Conservation (phyloP, 1,140 invertebrate genomes). For the Aethina tumida region DNA sequence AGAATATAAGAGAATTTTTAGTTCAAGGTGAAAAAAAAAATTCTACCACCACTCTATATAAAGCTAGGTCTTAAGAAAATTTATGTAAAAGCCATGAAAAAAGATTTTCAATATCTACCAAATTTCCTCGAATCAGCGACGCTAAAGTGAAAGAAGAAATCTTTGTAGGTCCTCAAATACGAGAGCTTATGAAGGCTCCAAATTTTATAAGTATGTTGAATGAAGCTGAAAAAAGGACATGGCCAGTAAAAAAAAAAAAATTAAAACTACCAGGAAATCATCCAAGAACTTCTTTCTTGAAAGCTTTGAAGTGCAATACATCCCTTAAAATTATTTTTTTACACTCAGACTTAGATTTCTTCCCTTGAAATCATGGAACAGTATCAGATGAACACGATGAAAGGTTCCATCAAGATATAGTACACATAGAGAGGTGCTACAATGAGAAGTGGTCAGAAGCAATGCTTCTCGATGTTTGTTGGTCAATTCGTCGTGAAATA, state of each 20-base stretch:
- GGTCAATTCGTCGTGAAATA: too few relatives aligned
- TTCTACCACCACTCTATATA: too few relatives aligned
- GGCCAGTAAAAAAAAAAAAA: slow-evolving; percentile 24
- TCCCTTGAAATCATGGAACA: slow-evolving; percentile 26
- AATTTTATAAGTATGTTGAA: slow-evolving; percentile 14
- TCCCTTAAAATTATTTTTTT: slow-evolving; percentile 33
- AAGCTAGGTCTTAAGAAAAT: too few relatives aligned
- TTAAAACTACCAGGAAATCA: slow-evolving; percentile 20
- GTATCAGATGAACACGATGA: slow-evolving; percentile 32
- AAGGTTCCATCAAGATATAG: slow-evolving; percentile 31
- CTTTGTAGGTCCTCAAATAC: slow-evolving; percentile 30
- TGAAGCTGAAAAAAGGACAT: slow-evolving; percentile 17
- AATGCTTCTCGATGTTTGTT: slow-evolving; percentile 26
- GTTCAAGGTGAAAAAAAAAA: not conserved
- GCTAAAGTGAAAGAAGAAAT: slow-evolving; percentile 32
- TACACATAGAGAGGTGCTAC: slow-evolving; percentile 26
- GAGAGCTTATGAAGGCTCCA: slow-evolving; percentile 10
- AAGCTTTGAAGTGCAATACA: slow-evolving; percentile 22
- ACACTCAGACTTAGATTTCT: slow-evolving; percentile 30
- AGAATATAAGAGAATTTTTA: not conserved
- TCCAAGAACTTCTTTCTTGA: slow-evolving; percentile 16
- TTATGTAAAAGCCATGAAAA: too few relatives aligned
- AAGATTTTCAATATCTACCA: slow-evolving; percentile 6
- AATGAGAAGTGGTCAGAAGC: slow-evolving; percentile 19
- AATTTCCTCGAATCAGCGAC: slow-evolving; percentile 27